Evolutionary conservation across 2,888 invertebrate genomes (phyloP).

Genomic region (Hofmannophila pseudospretella): DNA sequence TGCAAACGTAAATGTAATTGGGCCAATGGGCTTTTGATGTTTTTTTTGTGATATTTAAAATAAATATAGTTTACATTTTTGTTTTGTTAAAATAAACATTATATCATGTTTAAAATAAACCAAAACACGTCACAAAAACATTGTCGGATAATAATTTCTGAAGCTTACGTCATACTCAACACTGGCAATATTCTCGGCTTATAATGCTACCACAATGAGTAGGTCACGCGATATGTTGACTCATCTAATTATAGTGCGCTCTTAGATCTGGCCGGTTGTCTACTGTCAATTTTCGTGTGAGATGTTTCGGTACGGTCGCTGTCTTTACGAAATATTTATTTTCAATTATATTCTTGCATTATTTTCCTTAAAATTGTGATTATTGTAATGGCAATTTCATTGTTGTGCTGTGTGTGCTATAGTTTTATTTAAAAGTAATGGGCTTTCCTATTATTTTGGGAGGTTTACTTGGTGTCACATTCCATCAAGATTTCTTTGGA

Average conservation of each 20-base stretch:
- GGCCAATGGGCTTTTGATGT: too few species aligned
- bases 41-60: too few species aligned
- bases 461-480: slow-evolving; percentile 9
- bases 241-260: slow-evolving; percentile 12
- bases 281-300: slow-evolving; percentile 43
- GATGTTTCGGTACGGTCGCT: slow-evolving; percentile 38
- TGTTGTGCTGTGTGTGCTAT: slow-evolving; percentile 36
- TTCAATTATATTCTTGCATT: slow-evolving; percentile 16
- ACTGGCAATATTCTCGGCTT: slow-evolving; percentile 50
- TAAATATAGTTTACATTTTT: too few species aligned
- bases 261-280: slow-evolving; percentile 24
- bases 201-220: slow-evolving; percentile 34
- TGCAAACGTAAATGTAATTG: too few species aligned
- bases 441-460: neutral
- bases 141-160: slow-evolving; percentile 11
- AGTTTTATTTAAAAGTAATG: slow-evolving; percentile 6
- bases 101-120: too few species aligned
- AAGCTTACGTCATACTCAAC: slow-evolving; percentile 54
- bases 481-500: slow-evolving; percentile 13
- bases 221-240: slow-evolving; percentile 14
- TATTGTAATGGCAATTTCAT: slow-evolving; percentile 4
- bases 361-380: slow-evolving; percentile 7
- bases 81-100: too few species aligned
- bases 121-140: too few species aligned
- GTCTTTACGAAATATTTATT: slow-evolving; percentile 22